Conservation (phyloP, 2,113 vertebrate species). For the Vulpes ferrilata region DNA sequence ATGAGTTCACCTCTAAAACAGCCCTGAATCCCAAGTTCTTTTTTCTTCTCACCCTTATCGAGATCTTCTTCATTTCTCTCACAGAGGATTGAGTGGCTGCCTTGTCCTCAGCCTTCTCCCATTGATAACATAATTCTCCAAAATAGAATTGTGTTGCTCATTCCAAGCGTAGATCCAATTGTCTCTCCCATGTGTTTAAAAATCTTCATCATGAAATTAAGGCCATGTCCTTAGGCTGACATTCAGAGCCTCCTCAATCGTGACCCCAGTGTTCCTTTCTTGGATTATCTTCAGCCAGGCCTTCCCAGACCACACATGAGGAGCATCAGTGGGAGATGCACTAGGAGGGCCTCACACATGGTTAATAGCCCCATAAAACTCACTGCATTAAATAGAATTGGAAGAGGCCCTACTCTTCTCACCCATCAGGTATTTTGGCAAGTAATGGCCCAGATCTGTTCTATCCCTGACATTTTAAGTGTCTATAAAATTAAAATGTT, state of each 20-base stretch:
- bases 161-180: neutral
- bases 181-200: neutral
- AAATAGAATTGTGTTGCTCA: neutral
- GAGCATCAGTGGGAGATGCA: neutral
- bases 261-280: neutral
- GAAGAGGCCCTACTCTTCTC: neutral
- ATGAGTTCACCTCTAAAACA: neutral
- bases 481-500: conserved; percentile 18
- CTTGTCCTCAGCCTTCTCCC: neutral
- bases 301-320: neutral
- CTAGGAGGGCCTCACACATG: neutral
- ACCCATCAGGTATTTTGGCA: neutral
- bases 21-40: neutral
- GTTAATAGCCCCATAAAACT: neutral
- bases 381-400: neutral
- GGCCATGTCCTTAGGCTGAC: neutral
- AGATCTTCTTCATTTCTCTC: neutral
- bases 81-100: neutral
- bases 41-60: neutral
- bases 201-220: neutral
- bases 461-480: neutral
- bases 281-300: neutral
- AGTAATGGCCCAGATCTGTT: neutral
- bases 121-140: neutral
- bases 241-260: neutral